Evolutionary conservation across 92 coral and sea anemone genomes (phyloP).

Genomic region (Phymanthus crucifer): DNA sequence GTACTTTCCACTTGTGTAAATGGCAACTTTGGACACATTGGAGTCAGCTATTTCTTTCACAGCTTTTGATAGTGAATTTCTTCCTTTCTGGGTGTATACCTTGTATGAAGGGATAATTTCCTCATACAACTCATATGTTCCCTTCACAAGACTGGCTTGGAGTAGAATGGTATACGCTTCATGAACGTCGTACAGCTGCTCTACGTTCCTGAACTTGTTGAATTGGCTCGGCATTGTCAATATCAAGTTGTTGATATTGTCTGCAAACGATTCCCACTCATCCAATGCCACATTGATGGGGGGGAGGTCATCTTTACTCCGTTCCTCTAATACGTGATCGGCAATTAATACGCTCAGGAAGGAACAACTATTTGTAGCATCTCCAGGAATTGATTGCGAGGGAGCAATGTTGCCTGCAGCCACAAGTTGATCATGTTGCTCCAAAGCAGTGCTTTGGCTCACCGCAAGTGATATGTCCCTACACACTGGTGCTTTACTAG

Average conservation of each 20-base stretch:
- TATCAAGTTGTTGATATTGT: slow-evolving; percentile 31
- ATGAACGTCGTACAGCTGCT: slow-evolving; percentile 42
- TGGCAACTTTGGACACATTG: slow-evolving; percentile 12
- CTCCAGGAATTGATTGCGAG: slow-evolving; percentile 23
- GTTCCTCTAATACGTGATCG: slow-evolving; percentile 27
- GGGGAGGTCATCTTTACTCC: slow-evolving; percentile 35
- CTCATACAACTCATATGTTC: slow-evolving; percentile 12
- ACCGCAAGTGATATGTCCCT: slow-evolving; percentile 52
- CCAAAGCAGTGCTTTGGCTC: slow-evolving; percentile 64
- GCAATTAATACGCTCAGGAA: slow-evolving; percentile 52
- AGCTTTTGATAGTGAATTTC: neutral
- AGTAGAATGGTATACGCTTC: slow-evolving; percentile 53
- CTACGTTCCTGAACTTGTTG: slow-evolving; percentile 39
- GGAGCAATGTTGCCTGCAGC: slow-evolving; percentile 30
- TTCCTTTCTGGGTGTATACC: neutral
- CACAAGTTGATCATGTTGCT: slow-evolving; percentile 37
- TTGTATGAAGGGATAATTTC: neutral
- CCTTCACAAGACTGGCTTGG: slow-evolving; percentile 31
- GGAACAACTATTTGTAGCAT: slow-evolving; percentile 66
- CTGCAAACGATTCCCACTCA: slow-evolving; percentile 51
- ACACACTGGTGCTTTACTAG: slow-evolving; percentile 25
- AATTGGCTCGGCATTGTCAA: slow-evolving; percentile 50
- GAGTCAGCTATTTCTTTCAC: neutral
- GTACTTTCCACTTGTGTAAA: slow-evolving; percentile 53
- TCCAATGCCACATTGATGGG: slow-evolving; percentile 28